A percentile compares a stretch with the other conserved stretches of the same genome.
Evolutionary conservation across 2,888 invertebrate species (phyloP).

Genomic region (Romanomermis culicivorax): DNA sequence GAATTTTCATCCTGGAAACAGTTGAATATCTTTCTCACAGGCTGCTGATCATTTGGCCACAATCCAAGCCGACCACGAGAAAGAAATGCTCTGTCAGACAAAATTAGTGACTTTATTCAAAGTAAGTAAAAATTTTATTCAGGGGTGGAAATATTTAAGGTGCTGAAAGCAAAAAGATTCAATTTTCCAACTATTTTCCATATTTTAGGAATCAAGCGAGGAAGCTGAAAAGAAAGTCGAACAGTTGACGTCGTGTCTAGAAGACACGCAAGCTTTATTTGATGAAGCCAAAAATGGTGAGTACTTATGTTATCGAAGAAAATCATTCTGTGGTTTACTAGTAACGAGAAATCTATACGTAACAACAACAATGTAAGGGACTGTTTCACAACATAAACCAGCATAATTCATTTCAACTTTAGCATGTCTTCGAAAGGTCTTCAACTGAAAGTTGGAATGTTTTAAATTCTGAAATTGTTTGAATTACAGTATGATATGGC

Average conservation of each 20-base stretch:
- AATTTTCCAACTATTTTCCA: too few species aligned
- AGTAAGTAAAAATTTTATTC: conserved; percentile 25
- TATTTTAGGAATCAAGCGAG: conserved; percentile 42
- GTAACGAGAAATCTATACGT: too few species aligned
- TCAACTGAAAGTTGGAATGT: too few species aligned
- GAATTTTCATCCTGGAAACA: neutral
- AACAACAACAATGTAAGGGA: too few species aligned
- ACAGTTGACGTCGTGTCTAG: conserved; percentile 52
- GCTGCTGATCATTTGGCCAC: conserved; percentile 48
- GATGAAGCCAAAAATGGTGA: conserved; percentile 47
- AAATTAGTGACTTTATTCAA: conserved; percentile 64
- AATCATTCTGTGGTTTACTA: conserved; percentile 39
- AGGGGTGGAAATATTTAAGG: neutral
- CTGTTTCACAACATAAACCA: too few species aligned
- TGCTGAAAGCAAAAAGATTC: too few species aligned
- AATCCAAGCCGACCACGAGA: conserved; percentile 48
- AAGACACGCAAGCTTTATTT: conserved; percentile 48
- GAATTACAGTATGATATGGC: too few species aligned
- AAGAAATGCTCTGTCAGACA: conserved; percentile 62
- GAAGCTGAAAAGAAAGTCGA: conserved; percentile 54
- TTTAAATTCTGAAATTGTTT: too few species aligned
- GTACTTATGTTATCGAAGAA: conserved; percentile 44
- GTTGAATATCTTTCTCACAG: conserved; percentile 8
- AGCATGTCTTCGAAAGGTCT: too few species aligned
- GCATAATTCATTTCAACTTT: too few species aligned